Conservation (phyloP, 2,888 invertebrate genomes). For the Cryptophagus acutangulus region DNA sequence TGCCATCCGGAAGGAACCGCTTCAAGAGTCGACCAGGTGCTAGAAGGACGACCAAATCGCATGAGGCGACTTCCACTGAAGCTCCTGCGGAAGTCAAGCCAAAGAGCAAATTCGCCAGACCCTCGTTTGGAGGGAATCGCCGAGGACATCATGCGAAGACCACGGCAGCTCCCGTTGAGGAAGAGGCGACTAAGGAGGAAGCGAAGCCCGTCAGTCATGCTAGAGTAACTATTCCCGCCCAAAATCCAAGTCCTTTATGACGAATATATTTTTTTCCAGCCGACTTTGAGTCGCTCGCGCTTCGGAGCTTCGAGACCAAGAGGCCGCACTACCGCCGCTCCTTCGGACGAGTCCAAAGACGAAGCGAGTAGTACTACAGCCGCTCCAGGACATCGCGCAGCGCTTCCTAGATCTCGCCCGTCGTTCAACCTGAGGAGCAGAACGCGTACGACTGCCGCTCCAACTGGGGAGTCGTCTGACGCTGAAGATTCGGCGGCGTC, state of each 20-base stretch:
- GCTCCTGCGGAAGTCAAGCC: constrained; percentile 49
- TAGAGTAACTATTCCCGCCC: constrained; percentile 33
- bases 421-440: constrained; percentile 41
- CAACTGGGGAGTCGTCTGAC: constrained; percentile 33
- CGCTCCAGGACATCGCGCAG: constrained; percentile 35
- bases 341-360: constrained; percentile 48
- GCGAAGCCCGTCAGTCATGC: constrained; percentile 42
- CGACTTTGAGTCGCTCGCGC: constrained; percentile 35
- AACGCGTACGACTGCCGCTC: constrained; percentile 39
- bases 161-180: constrained; percentile 39
- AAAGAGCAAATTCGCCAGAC: constrained; percentile 47
- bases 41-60: constrained; percentile 34
- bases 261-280: constrained; percentile 25
- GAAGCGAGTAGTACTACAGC: constrained; percentile 43
- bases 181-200: constrained; percentile 45
- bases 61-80: constrained; percentile 40
- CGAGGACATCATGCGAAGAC: constrained; percentile 42
- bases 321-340: constrained; percentile 43
- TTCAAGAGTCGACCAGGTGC: constrained; percentile 35
- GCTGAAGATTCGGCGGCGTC: not conserved
- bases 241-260: not conserved
- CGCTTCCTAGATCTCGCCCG: constrained; percentile 51
- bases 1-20: constrained; percentile 34
- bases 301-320: constrained; percentile 40
- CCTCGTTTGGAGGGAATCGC: constrained; percentile 52